Percentiles rank a stretch among this genome's conserved stretches.
phyloP scores from a whole-genome alignment of 2,797 vertebrate species.

The Atherinosoma microstoma region DNA sequence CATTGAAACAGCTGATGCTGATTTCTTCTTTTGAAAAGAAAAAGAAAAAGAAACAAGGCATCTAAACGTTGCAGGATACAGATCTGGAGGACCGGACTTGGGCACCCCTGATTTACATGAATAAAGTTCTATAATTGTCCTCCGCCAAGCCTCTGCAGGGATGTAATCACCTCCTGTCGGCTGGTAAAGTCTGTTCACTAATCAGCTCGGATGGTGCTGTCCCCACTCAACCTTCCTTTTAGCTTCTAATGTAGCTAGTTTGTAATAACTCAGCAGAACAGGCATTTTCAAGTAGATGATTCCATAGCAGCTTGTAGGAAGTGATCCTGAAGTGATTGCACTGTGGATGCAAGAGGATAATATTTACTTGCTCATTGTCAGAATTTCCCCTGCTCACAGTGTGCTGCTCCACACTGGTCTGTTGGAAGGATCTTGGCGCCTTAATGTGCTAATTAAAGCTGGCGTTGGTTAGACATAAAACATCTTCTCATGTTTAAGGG shows the following conservation, averaged over 20 bases:
- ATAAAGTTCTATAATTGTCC: conserved; percentile 20
- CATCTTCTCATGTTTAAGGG: conserved; percentile 49
- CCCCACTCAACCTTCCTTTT: not conserved
- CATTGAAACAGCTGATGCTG: not conserved
- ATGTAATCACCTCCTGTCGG: conserved; percentile 10
- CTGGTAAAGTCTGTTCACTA: conserved; percentile 16
- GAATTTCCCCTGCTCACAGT: conserved; percentile 20
- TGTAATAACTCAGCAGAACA: conserved; percentile 22
- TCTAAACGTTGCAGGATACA: no score
- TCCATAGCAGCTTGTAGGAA: conserved; percentile 22
- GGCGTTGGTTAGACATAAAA: conserved; percentile 49
- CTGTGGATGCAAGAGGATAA: conserved; percentile 23
- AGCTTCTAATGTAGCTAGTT: conserved; percentile 4
- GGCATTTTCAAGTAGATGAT: conserved; percentile 14
- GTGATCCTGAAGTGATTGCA: conserved; percentile 26
- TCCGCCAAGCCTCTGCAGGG: conserved; percentile 22
- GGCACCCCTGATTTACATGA: not conserved
- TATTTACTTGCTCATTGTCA: conserved; percentile 51
- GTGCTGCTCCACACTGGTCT: conserved; percentile 43
- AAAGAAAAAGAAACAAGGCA: not conserved
- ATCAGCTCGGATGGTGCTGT: conserved; percentile 6
- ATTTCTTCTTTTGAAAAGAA: not conserved
- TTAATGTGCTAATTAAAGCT: conserved; percentile 54
- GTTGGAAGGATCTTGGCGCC: conserved; percentile 27
- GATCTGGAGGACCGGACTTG: no score